Base-by-base conservation (phyloP, 1,140 invertebrate genomes). In the Amyelois transitella region DNA sequence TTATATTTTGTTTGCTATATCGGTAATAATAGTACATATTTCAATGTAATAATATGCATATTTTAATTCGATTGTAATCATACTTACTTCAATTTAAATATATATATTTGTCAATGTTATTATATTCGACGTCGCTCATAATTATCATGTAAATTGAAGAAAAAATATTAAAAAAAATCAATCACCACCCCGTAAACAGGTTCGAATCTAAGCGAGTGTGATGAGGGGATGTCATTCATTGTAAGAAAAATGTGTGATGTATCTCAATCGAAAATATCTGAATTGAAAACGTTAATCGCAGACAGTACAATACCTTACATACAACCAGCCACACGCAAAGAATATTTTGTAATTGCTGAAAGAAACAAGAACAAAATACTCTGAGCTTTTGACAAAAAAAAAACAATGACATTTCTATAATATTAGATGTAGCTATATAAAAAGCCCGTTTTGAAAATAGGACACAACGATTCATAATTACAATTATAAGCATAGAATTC, bases 291-390 rank as follows among this genome's bases (percentile, higher is more conserved):
- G 64, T 77, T 69, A 83, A 72, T 67, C 69, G 60, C 69, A 79
- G 77, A n/a, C n/a, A n/a, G 83, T 90, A 89, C 82, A 90, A 89
- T 93, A 94, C 92, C 92, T 94, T 90, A 93, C 90, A 90, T 93
- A 93, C 81, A 94, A 92, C 92, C 92, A 94, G 90, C 92, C 92
- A 90, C 92, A 93, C 90, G 91, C 92, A 93, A 93, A 94, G 91
- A 92, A 93, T 91, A 93, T 90, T 91, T 91, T 91, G 89, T 91
- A 92, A 90, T 91, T 91, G 90, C 92, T 93, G 92, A 91, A 92
- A 91, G 88, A 75, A 75, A 89, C 82, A 85, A 88, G 75, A 84
- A 86, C 85, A 84, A 84, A 88, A 86, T 86, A 88, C 81, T 84
- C 75, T 78, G 57, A 78, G 74, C 74, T 71, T 54, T 61, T 53